Evolutionary conservation across 2,797 vertebrate species (phyloP).

Genomic region (Ctenopoma multispine): DNA sequence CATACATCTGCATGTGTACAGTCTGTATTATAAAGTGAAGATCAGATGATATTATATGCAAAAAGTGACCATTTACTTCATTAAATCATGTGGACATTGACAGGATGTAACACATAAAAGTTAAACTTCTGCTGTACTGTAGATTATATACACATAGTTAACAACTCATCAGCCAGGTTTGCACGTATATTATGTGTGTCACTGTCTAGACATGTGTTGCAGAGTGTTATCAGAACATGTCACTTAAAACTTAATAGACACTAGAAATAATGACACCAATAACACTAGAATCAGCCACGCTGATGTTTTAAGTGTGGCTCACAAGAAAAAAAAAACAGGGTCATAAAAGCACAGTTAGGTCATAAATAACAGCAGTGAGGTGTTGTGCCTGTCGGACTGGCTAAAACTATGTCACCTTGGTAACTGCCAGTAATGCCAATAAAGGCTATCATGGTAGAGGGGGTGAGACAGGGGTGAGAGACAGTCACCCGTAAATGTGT

Average conservation of each 20-base stretch:
- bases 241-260: conserved; percentile 10
- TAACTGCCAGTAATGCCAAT: conserved; percentile 59
- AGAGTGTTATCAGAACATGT: conserved; percentile 39
- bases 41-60: no score
- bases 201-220: conserved; percentile 34
- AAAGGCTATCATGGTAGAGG: conserved; percentile 37
- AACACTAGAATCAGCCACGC: neutral
- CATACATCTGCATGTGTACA: neutral
- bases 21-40: neutral
- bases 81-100: no score
- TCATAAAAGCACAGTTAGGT: conserved; percentile 28
- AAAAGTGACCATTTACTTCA: no score
- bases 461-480: conserved; percentile 7
- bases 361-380: conserved; percentile 58
- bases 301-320: conserved; percentile 31
- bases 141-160: neutral
- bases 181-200: neutral
- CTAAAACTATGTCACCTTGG: conserved; percentile 49
- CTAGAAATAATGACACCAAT: conserved; percentile 47
- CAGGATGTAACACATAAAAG: no score
- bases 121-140: neutral
- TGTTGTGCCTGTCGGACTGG: conserved; percentile 21
- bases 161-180: neutral
- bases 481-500: conserved; percentile 39
- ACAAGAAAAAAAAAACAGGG: conserved; percentile 3